Percentiles rank a stretch among this genome's conserved stretches.
Conservation (phyloP, 92 coral and sea anemone species). For the Epizoanthus illoricatus region DNA sequence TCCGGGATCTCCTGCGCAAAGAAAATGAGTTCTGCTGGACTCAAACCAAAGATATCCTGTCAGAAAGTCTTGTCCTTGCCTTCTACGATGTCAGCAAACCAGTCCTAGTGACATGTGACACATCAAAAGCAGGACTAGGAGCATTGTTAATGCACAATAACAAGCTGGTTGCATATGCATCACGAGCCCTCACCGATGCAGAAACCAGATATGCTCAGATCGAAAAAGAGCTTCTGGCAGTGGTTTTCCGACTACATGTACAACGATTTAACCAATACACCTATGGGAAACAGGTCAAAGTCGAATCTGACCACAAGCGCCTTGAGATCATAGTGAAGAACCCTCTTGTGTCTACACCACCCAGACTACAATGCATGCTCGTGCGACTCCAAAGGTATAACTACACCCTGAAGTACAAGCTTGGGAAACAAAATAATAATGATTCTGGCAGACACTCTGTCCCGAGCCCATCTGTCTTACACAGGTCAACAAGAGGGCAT, state of each 20-base stretch:
- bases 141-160: not conserved
- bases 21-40: no score
- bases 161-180: slow-evolving; percentile 16
- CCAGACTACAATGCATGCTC: no score
- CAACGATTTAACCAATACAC: no score
- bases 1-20: no score
- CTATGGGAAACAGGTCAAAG: no score
- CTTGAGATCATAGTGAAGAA: no score
- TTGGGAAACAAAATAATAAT: slow-evolving; percentile 54
- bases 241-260: slow-evolving; percentile 43
- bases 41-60: not conserved
- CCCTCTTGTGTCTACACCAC: no score
- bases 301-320: no score
- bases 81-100: slow-evolving; percentile 32
- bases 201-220: slow-evolving; percentile 54
- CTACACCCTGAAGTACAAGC: no score
- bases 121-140: slow-evolving; percentile 50
- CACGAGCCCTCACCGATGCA: slow-evolving; percentile 51
- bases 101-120: slow-evolving; percentile 31
- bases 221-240: slow-evolving; percentile 47
- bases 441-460: slow-evolving; percentile 56
- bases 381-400: no score
- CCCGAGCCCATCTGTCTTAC: slow-evolving; percentile 51
- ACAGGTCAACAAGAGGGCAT: slow-evolving; percentile 34
- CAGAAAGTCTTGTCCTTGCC: slow-evolving; percentile 35